Conservation (phyloP, 53 echinoderm and acorn worm genomes). For the Echinometra lucunter region DNA sequence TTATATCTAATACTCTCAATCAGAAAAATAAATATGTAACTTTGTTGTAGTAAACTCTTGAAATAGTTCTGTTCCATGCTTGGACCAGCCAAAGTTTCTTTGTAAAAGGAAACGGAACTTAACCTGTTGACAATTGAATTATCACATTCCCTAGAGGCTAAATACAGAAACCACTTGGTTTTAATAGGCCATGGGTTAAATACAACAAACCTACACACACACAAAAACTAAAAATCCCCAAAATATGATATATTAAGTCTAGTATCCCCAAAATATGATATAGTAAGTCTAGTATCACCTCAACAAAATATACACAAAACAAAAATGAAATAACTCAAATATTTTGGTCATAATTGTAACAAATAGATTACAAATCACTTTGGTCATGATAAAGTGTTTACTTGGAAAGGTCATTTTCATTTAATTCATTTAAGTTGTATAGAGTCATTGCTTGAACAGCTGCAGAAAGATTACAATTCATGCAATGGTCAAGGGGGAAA, state of each 20-base stretch:
- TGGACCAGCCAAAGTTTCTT: conserved; percentile 43
- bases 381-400: neutral
- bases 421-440: neutral
- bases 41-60: neutral
- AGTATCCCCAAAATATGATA: neutral
- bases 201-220: neutral
- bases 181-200: too few species aligned
- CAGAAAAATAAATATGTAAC: neutral
- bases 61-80: neutral
- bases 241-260: neutral
- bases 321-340: neutral
- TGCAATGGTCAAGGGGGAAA: neutral
- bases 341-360: neutral
- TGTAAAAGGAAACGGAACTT: neutral
- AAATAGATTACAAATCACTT: neutral
- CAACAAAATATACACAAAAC: too few species aligned
- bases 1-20: neutral
- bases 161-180: too few species aligned
- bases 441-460: neutral
- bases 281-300: neutral
- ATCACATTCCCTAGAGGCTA: too few species aligned
- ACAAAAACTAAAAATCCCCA: neutral
- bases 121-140: too few species aligned
- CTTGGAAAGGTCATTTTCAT: neutral
- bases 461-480: neutral